These are phyloP conservation scores for Conistra vaccinii DNA, from an alignment of 2,888 invertebrate genomes.

Conservation along the genomic window DNA sequence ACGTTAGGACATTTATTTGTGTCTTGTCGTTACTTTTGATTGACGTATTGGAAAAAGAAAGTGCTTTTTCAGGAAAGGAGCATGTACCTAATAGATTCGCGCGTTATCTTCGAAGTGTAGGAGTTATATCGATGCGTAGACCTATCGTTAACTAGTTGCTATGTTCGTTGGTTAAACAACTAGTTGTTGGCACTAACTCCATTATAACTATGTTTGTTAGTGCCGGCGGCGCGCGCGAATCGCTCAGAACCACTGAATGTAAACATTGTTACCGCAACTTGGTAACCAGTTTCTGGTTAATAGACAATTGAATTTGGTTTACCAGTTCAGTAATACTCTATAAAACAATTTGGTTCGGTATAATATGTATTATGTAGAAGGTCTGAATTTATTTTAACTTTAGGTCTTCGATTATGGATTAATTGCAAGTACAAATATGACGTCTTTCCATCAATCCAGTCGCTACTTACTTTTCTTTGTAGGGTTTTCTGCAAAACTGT, in stretches of 20 bases:
- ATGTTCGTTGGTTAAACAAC: constrained; percentile 20
- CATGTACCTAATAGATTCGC: background rate
- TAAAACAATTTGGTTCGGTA: background rate
- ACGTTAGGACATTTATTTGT: constrained; percentile 32
- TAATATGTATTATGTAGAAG: background rate
- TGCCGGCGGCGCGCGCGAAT: constrained; percentile 31
- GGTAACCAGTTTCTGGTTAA: constrained; percentile 7
- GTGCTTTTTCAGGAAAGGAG: background rate
- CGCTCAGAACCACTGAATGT: constrained; percentile 30
- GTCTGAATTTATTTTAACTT: background rate
- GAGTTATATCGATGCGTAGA: background rate
- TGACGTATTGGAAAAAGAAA: background rate
- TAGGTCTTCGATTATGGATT: background rate
- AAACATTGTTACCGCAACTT: constrained; percentile 50
- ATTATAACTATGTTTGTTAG: constrained; percentile 17
- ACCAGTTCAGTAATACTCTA: background rate
- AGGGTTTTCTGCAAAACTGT: background rate
- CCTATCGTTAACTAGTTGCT: constrained; percentile 30
- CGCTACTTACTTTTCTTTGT: background rate
- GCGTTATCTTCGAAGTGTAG: constrained; percentile 6
- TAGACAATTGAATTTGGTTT: constrained; percentile 16
- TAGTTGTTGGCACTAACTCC: constrained; percentile 6
- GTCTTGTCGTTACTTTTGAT: constrained; percentile 28
- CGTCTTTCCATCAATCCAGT: background rate
- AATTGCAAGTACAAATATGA: background rate